Percentiles rank a stretch among this genome's conserved stretches.
Evolutionary conservation across 1,140 invertebrate genomes (phyloP).

Genomic region (Ceratina calcarata): DNA sequence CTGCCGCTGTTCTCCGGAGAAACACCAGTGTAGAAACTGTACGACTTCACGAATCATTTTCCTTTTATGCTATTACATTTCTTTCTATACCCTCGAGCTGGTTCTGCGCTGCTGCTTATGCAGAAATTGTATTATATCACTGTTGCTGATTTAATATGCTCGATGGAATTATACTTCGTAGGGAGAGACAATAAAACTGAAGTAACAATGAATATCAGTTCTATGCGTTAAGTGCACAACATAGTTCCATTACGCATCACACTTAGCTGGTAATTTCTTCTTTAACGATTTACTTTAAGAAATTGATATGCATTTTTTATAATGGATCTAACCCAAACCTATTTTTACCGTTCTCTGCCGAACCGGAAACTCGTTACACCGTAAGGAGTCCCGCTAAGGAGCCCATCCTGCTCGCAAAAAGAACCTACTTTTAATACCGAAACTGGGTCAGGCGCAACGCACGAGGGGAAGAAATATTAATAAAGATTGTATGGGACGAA

Average conservation of each 20-base stretch:
- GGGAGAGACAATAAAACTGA: too few species aligned
- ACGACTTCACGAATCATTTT: conserved; percentile 9
- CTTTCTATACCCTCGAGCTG: conserved; percentile 4
- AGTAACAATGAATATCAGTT: too few species aligned
- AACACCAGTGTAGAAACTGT: not conserved
- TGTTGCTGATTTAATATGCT: conserved; percentile 5
- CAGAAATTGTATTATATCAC: conserved; percentile 3
- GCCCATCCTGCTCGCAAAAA: conserved; percentile 55
- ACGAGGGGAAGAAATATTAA: conserved; percentile 69
- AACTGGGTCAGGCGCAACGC: conserved; percentile 43
- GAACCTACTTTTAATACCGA: conserved; percentile 47
- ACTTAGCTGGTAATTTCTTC: too few species aligned
- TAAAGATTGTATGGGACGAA: conserved; percentile 67
- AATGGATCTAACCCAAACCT: conserved; percentile 31
- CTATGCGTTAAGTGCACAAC: too few species aligned
- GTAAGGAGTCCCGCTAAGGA: conserved; percentile 57
- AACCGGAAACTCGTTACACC: conserved; percentile 54
- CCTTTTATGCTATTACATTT: conserved; percentile 7
- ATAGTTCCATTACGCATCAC: too few species aligned
- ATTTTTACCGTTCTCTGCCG: conserved; percentile 43
- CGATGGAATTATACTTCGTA: not conserved
- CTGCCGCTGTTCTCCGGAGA: not conserved
- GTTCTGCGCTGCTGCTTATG: conserved; percentile 7
- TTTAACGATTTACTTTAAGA: not conserved
- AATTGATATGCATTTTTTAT: not conserved